A percentile compares a stretch with the other conserved stretches of the same genome.
Evolutionary conservation across 2,797 vertebrate species (phyloP).

Genomic region (Gallinago solitaria): DNA sequence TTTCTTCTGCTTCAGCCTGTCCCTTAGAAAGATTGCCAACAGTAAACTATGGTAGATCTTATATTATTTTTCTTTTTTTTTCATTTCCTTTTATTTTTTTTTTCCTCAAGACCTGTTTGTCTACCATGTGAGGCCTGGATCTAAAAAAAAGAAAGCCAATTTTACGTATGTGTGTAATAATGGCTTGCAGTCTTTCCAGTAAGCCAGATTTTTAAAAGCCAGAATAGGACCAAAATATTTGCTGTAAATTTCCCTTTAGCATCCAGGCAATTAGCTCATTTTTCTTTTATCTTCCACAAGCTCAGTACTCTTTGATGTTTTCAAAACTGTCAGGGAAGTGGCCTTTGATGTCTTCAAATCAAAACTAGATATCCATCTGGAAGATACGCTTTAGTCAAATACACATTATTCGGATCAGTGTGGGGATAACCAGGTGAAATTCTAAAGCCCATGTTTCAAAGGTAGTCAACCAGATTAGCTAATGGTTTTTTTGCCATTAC

Average conservation of each 20-base stretch:
- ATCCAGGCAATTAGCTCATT: conserved; percentile 59
- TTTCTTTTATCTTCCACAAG: conserved; percentile 66
- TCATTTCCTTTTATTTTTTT: neutral
- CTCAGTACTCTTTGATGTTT: conserved; percentile 55
- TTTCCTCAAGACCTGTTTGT: neutral
- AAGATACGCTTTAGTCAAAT: conserved; percentile 55
- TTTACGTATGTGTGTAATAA: neutral
- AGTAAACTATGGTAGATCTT: neutral
- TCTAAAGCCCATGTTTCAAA: conserved; percentile 60
- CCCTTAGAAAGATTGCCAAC: neutral
- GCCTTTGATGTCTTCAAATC: conserved; percentile 70
- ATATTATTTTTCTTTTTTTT: neutral
- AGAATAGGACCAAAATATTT: conserved; percentile 61
- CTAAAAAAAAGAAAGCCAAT: neutral
- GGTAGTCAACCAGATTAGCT: conserved; percentile 57
- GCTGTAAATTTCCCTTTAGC: conserved; percentile 56
- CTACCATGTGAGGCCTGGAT: neutral
- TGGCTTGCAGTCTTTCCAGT: conserved; percentile 20
- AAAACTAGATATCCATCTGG: conserved; percentile 71
- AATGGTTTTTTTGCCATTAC: conserved; percentile 47
- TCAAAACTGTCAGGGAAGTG: conserved; percentile 63
- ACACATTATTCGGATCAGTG: conserved; percentile 30
- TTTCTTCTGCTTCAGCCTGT: neutral
- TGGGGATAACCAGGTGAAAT: conserved; percentile 62
- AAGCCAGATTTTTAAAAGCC: conserved; percentile 38